Evolutionary conservation across 2,888 invertebrate species (phyloP).

Genomic region (Venusia cambrica): DNA sequence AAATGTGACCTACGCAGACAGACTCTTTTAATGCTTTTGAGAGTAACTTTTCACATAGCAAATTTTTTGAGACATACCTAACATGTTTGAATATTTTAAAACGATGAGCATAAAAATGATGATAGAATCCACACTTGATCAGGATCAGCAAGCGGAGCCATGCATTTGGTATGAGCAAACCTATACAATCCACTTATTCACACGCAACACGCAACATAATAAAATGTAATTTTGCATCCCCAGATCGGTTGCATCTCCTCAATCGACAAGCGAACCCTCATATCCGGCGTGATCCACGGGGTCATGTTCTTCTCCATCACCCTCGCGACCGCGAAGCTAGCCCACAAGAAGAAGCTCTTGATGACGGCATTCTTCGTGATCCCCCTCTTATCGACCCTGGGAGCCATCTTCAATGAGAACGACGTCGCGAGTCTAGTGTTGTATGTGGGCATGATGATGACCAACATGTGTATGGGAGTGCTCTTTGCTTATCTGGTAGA

Average conservation of each 20-base stretch:
- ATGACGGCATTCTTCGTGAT: conserved; percentile 24
- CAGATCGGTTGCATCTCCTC: conserved; percentile 25
- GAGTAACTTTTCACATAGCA: no score
- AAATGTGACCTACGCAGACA: no score
- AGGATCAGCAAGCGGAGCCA: no score
- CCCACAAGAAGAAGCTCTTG: conserved; percentile 24
- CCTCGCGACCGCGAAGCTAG: conserved; percentile 18
- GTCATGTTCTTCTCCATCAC: conserved; percentile 22
- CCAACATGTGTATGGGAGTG: conserved; percentile 47
- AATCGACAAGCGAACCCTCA: conserved; percentile 23
- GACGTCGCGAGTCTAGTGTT: conserved; percentile 23
- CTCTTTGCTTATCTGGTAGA: conserved; percentile 68
- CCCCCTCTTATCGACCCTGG: conserved; percentile 22
- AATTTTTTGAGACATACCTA: no score
- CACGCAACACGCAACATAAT: no score
- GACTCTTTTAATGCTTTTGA: no score
- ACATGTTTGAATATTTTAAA: no score
- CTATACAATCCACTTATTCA: no score
- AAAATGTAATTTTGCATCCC: background rate
- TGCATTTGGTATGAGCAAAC: no score
- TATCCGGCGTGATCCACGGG: conserved; percentile 26
- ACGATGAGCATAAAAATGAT: no score
- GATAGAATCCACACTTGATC: no score
- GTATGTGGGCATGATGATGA: conserved; percentile 38
- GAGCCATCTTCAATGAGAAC: conserved; percentile 23